phyloP scores from a whole-genome alignment of 2,888 invertebrate species.

The Rambutsinella grinnellia region DNA sequence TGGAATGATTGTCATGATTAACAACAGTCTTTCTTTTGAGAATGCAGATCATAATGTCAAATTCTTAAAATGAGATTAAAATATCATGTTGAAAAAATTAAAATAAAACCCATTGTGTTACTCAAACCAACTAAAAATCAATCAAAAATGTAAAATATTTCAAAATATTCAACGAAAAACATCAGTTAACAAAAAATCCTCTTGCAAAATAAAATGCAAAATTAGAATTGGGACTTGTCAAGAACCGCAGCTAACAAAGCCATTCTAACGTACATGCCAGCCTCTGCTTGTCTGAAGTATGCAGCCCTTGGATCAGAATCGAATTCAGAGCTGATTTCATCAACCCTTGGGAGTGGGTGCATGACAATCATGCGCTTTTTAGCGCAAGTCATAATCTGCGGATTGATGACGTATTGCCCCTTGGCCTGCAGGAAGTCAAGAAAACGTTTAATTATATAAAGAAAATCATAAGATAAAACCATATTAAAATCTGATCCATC shows the following conservation, averaged over 20 bases:
- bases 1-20: no score
- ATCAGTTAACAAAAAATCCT: no score
- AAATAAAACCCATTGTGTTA: no score
- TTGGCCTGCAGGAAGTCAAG: conserved; percentile 27
- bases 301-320: conserved; percentile 97
- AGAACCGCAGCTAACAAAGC: conserved; percentile 93
- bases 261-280: conserved; percentile 99
- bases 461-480: not conserved
- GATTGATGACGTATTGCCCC: conserved; percentile 80
- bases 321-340: conserved; percentile 95
- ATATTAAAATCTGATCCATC: conserved; percentile 13
- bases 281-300: conserved; percentile 98
- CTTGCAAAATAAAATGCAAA: no score
- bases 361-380: conserved; percentile 95
- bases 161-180: not conserved
- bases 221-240: conserved; percentile 71
- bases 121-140: no score
- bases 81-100: no score
- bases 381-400: conserved; percentile 94
- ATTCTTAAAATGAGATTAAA: no score
- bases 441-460: not conserved
- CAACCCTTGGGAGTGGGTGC: conserved; percentile 95
- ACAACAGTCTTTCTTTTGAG: no score
- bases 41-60: no score
- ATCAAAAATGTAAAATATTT: not conserved